phyloP scores from a whole-genome alignment of 2,888 invertebrate species.

The Callyntrura sp. region DNA sequence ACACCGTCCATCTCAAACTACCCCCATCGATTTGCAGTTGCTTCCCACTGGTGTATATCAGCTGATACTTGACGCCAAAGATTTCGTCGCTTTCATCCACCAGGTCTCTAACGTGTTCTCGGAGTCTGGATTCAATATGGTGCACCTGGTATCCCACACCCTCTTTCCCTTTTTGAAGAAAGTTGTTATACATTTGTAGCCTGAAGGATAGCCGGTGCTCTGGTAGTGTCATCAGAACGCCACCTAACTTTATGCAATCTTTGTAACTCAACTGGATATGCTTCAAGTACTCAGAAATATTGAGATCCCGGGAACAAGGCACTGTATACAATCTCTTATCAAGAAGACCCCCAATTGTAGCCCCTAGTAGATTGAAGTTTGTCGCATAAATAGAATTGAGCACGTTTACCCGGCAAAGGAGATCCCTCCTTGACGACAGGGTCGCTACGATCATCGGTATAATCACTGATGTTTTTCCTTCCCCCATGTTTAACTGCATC shows the following conservation, averaged over 20 bases:
- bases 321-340: constrained; percentile 74
- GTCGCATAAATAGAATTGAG: constrained; percentile 74
- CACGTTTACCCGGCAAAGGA: constrained; percentile 74
- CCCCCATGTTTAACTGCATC: constrained; percentile 81
- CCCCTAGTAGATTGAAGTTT: constrained; percentile 58
- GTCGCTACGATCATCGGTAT: constrained; percentile 76
- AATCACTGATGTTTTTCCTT: constrained; percentile 81
- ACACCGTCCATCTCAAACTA: constrained; percentile 66
- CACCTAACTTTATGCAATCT: constrained; percentile 55
- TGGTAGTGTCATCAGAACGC: constrained; percentile 74
- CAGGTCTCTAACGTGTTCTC: constrained; percentile 70
- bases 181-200: constrained; percentile 66
- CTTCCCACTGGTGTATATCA: constrained; percentile 79
- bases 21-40: constrained; percentile 70
- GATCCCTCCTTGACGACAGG: constrained; percentile 39
- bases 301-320: constrained; percentile 77
- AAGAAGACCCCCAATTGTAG: constrained; percentile 72
- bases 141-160: not conserved
- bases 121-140: constrained; percentile 63
- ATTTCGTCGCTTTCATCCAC: constrained; percentile 81
- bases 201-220: constrained; percentile 72
- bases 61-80: constrained; percentile 80
- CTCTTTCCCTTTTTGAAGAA: constrained; percentile 5
- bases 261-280: constrained; percentile 27
- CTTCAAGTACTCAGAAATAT: constrained; percentile 17